Evolutionary conservation across 2,888 invertebrate genomes (phyloP), one percentile per base, ranked within the genome.

Genomic region (Hydrotaea cyrtoneurina): DNA sequence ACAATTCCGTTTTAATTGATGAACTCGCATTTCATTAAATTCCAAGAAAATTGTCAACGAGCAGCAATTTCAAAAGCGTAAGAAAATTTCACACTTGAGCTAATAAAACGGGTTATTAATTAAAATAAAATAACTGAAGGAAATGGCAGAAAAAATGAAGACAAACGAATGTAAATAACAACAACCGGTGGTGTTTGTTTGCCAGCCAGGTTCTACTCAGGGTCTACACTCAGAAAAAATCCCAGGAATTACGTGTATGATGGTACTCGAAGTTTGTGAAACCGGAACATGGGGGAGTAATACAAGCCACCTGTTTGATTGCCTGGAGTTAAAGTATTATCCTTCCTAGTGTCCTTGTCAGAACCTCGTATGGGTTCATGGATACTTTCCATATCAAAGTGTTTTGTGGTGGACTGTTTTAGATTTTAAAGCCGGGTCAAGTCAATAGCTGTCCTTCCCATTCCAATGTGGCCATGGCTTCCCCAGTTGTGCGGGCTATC

Each of bases 21-120:
- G 15, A 50, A 50, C 2, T n/a, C 50, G 21, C 11, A 55, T 55
- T 55, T 55, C 55, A n/a, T n/a, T n/a, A 21, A 19, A 21, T 55
- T 55, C 21, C 3, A 55, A 2, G 15, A 55, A 21, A 55, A 21
- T 11, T 55, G 55, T 55, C 55, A 55, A 23, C 11, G 19, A 31
- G 31, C 23, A 21, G 8, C 19, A 59, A 59, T 59, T 59, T 59
- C 2, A n/a, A 50, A 0, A 26, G 15, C 59, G 26, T 59, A 59
- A 59, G 7, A 15, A 59, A 23, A 59, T 59, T 59, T 59, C 15
- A 59, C 59, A 23, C 59, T 26, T 26, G 59, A 59, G 59, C 13
- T 19, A 59, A 59, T 59, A 26, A 39, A 11, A 26, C 23, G 55
- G 55, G 0, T 23, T 21, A 59, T 59, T 23, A 21, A 59, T 59